Percentiles rank a stretch among this genome's conserved stretches.
Evolutionary conservation across 1,140 invertebrate species (phyloP).

Genomic region (Micrasema minimum): DNA sequence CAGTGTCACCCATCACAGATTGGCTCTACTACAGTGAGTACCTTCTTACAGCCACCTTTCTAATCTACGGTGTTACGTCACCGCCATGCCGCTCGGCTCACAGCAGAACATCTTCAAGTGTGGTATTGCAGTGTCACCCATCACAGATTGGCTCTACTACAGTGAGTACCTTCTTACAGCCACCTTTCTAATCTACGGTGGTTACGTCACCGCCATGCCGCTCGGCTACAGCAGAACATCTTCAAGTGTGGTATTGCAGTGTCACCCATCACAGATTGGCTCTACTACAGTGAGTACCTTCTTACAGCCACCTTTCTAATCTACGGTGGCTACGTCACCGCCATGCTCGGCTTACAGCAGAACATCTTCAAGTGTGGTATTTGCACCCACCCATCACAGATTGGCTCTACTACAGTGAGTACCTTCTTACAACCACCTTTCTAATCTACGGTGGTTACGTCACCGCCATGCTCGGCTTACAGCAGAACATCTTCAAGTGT

Average conservation of each 20-base stretch:
- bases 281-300: constrained; percentile 91
- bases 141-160: constrained; percentile 94
- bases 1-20: constrained; percentile 93
- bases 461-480: constrained; percentile 87
- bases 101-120: constrained; percentile 90
- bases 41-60: too few relatives aligned
- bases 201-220: constrained; percentile 90
- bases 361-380: constrained; percentile 91
- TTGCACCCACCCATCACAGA: constrained; percentile 93
- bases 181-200: too few relatives aligned
- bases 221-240: constrained; percentile 84
- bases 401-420: constrained; percentile 94
- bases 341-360: constrained; percentile 86
- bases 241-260: constrained; percentile 94
- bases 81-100: constrained; percentile 86
- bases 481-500: constrained; percentile 89
- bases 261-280: constrained; percentile 94
- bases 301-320: too few relatives aligned
- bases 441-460: constrained; percentile 96
- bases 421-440: too few relatives aligned
- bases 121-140: constrained; percentile 92
- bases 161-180: too few relatives aligned
- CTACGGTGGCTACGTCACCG: constrained; percentile 93
- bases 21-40: constrained; percentile 94
- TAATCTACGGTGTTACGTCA: constrained; percentile 93